Evolutionary conservation across 2,888 invertebrate species (phyloP).

Genomic region (Hylaea fasciaria): DNA sequence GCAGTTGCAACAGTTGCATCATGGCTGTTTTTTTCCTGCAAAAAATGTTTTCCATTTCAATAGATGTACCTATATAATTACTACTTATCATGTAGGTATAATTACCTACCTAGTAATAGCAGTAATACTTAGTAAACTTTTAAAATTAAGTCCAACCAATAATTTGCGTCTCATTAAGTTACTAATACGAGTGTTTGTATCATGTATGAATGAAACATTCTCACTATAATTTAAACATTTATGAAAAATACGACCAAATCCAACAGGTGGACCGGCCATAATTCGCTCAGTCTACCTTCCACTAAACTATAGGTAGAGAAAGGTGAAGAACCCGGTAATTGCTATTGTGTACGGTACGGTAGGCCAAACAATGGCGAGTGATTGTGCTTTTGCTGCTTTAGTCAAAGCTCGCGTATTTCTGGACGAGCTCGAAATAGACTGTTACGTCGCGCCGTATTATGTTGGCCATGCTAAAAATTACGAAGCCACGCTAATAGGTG

Average conservation of each 20-base stretch:
- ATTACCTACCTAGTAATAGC: no score
- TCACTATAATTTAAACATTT: no score
- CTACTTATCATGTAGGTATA: no score
- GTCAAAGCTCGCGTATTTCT: constrained; percentile 14
- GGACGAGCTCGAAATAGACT: constrained; percentile 14
- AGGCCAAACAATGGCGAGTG: constrained; percentile 25
- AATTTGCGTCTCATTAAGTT: no score
- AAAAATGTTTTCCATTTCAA: no score
- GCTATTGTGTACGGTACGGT: constrained; percentile 25
- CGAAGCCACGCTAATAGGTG: constrained; percentile 19
- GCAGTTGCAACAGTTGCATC: no score
- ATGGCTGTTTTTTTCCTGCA: no score
- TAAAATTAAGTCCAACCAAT: no score
- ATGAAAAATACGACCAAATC: no score
- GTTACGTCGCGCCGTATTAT: constrained; percentile 1
- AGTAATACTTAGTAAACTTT: no score
- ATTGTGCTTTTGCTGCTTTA: constrained; percentile 14
- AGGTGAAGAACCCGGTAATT: constrained; percentile 29
- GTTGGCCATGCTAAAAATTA: constrained; percentile 17
- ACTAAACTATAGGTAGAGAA: not conserved
- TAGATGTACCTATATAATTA: no score
- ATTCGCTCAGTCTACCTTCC: not conserved
- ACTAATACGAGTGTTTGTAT: no score
- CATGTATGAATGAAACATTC: constrained; percentile 2
- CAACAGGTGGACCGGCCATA: constrained; percentile 14